phyloP scores from a whole-genome alignment of 1,140 invertebrate genomes.

The Caenorhabditis brenneri region DNA sequence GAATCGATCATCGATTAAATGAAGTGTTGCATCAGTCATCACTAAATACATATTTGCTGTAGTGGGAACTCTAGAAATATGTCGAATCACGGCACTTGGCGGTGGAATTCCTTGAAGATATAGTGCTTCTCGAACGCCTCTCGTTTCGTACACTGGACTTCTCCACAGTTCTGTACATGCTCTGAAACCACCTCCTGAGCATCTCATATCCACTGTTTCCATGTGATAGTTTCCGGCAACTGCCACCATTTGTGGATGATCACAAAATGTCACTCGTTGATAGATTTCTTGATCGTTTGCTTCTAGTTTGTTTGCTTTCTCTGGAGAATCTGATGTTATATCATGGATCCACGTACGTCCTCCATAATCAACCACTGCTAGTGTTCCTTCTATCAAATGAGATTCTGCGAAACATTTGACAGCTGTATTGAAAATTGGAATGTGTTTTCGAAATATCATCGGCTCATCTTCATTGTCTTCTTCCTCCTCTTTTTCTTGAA shows the following conservation, averaged over 20 bases:
- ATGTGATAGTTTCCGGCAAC: neutral
- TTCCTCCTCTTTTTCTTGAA: neutral
- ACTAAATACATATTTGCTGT: constrained; percentile 15
- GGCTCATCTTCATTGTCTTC: neutral
- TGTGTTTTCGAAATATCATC: neutral
- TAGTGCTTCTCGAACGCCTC: neutral
- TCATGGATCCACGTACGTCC: constrained; percentile 6
- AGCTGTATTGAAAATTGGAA: neutral
- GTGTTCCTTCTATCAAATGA: neutral
- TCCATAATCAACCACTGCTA: constrained; percentile 5
- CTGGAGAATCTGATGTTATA: neutral
- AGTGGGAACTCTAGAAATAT: neutral
- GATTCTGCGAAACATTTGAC: constrained; percentile 17
- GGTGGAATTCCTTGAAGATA: neutral
- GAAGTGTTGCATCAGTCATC: constrained; percentile 1
- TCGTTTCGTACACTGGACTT: neutral
- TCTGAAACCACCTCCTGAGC: neutral
- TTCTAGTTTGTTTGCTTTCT: neutral
- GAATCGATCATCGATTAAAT: constrained; percentile 43
- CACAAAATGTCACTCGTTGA: constrained; percentile 16
- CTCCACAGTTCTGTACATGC: constrained; percentile 10
- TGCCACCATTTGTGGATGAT: constrained; percentile 46
- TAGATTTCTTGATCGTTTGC: constrained; percentile 24
- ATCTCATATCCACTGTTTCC: constrained; percentile 38
- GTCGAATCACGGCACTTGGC: neutral